Evolutionary conservation across 1,140 invertebrate genomes (phyloP).

Genomic region (Habropoda laboriosa): DNA sequence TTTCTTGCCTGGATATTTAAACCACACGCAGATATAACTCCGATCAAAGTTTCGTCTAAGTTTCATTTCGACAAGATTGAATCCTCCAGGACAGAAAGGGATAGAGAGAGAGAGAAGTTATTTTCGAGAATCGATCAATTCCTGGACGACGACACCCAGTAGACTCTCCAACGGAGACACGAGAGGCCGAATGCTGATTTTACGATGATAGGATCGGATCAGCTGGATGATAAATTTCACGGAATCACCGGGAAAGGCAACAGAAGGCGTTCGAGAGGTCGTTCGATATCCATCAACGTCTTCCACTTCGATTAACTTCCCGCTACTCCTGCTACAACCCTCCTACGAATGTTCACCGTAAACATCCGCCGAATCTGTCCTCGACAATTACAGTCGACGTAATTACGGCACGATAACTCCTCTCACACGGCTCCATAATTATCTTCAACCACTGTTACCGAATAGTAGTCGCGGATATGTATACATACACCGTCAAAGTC

Average conservation of each 20-base stretch:
- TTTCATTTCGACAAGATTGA: constrained; percentile 15
- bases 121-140: constrained; percentile 20
- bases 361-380: background rate
- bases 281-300: constrained; percentile 42
- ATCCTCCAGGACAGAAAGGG: no score
- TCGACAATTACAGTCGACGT: constrained; percentile 27
- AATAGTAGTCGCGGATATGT: background rate
- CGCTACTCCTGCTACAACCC: background rate
- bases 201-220: constrained; percentile 36
- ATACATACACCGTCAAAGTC: background rate
- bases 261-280: background rate
- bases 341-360: background rate
- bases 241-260: constrained; percentile 20
- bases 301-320: constrained; percentile 41
- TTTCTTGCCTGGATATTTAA: background rate
- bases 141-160: background rate
- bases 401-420: constrained; percentile 36
- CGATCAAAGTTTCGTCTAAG: background rate
- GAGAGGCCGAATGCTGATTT: constrained; percentile 27
- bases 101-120: background rate
- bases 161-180: background rate
- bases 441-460: constrained; percentile 4
- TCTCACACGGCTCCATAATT: background rate
- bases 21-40: background rate
- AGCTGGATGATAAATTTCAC: constrained; percentile 39